Conservation (phyloP, 2,888 invertebrate species). For the Erebia ligea region DNA sequence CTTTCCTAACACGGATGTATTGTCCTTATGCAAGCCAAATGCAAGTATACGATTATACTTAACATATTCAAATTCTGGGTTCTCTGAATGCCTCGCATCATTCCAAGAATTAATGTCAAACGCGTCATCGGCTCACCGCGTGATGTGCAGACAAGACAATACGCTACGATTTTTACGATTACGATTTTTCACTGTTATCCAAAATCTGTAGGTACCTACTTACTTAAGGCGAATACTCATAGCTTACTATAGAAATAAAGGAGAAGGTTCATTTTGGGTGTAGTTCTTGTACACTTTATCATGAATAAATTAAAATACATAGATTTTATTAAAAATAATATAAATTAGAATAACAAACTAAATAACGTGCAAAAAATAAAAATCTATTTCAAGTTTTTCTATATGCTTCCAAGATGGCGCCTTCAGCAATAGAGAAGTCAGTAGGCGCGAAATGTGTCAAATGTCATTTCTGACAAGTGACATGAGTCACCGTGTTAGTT, state of each 20-base stretch:
- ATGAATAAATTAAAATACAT: no score
- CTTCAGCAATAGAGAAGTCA: no score
- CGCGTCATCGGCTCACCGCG: constrained; percentile 13
- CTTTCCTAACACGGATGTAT: constrained; percentile 23
- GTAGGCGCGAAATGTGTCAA: no score
- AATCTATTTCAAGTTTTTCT: no score
- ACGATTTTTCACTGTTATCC: constrained; percentile 32
- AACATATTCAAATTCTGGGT: constrained; percentile 27
- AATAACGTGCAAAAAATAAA: no score
- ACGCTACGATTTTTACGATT: constrained; percentile 14
- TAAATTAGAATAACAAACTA: no score
- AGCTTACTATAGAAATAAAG: background rate
- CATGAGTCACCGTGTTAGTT: no score
- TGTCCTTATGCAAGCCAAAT: constrained; percentile 24
- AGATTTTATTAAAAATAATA: no score
- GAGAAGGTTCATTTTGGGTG: no score
- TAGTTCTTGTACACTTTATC: no score
- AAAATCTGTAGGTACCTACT: constrained; percentile 9
- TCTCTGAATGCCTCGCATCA: constrained; percentile 35
- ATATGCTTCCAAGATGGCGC: no score
- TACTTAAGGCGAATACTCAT: constrained; percentile 17
- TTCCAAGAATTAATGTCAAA: constrained; percentile 33
- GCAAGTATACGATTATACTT: constrained; percentile 16
- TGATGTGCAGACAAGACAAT: constrained; percentile 5
- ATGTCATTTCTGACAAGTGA: no score